These are phyloP conservation scores for Mythimna lalbum DNA, from an alignment of 2,888 invertebrate species.

Conservation along the genomic window DNA sequence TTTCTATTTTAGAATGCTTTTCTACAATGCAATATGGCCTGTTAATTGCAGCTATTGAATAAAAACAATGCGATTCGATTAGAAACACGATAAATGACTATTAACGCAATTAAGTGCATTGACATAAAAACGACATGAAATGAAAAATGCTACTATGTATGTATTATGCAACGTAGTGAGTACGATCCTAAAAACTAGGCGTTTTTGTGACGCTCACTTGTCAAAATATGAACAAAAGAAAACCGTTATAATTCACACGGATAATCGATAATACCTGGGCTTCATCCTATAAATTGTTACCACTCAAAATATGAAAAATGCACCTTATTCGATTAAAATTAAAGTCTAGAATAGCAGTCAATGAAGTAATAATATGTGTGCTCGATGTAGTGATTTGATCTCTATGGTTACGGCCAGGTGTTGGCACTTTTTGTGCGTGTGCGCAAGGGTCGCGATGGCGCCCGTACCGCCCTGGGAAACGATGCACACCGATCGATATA, in stretches of 20 bases:
- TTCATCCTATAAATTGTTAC: slow-evolving; percentile 69
- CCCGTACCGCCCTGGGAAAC: slow-evolving; percentile 68
- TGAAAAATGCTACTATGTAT: slow-evolving; percentile 21
- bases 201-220: slow-evolving; percentile 59
- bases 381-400: slow-evolving; percentile 86
- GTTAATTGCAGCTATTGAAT: slow-evolving; percentile 51
- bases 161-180: slow-evolving; percentile 25
- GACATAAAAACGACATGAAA: slow-evolving; percentile 43
- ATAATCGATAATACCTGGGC: slow-evolving; percentile 72
- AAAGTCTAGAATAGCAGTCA: slow-evolving; percentile 25
- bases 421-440: slow-evolving; percentile 73
- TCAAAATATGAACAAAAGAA: slow-evolving; percentile 72
- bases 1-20: slow-evolving; percentile 48
- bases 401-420: slow-evolving; percentile 90
- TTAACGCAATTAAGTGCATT: slow-evolving; percentile 50
- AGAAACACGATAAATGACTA: slow-evolving; percentile 52
- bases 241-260: slow-evolving; percentile 83
- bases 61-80: slow-evolving; percentile 55
- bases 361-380: slow-evolving; percentile 31
- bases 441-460: slow-evolving; percentile 76
- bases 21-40: slow-evolving; percentile 31
- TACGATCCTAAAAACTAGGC: slow-evolving; percentile 32
- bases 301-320: slow-evolving; percentile 21
- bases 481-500: slow-evolving; percentile 68
- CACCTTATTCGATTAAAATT: slow-evolving; percentile 35